Evolutionary conservation across 2,113 vertebrate genomes (phyloP), one percentile per base, ranked within the genome.

Genomic region (Amazona guildingii): DNA sequence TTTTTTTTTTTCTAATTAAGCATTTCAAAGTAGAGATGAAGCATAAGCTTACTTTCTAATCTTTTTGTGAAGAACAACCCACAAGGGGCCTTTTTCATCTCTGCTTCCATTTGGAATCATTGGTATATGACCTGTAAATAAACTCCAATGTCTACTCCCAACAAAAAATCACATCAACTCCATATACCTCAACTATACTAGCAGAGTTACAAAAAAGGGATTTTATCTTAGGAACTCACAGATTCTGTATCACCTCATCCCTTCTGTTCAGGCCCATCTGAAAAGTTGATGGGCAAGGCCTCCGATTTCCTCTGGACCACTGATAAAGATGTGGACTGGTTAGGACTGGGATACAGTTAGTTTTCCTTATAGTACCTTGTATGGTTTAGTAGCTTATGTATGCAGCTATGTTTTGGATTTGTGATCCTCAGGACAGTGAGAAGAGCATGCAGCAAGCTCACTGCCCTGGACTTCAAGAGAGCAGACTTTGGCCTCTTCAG

Each of bases 1-100:
- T 90, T 51, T 37, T 29, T 44, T 55, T 19, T 57, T 66, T 69
- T 79, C 82, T 86, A 88, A 92, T 91, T 89, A 89, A 82, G n/a
- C 31, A 85, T 89, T 92, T 89, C 33, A 48, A 87, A 85, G 33
- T 44, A 68, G 61, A 72, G n/a, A 87, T 68, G 48, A 68, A 12
- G 4, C 19, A 78, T 83, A 67, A 74, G 39, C 20, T 61, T 72
- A 28, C 14, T 78, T 91, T 20, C 48, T 55, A 72, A 85, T 59
- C 4, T 73, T 87, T 79, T 49, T 82, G 28, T 73, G 62, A 83
- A 91, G 39, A 94, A 37, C 19, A 83, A 49, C 20, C 9, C 44
- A 66, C 20, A 44, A 27, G 84, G 19, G 21, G 11, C 4, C 75
- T 83, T 88, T 78, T 70, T 55, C 8, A 79, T 87, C 35, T 84